These are phyloP conservation scores for Germaria angustata DNA, from an alignment of 2,888 invertebrate genomes.

Conservation along the genomic window DNA sequence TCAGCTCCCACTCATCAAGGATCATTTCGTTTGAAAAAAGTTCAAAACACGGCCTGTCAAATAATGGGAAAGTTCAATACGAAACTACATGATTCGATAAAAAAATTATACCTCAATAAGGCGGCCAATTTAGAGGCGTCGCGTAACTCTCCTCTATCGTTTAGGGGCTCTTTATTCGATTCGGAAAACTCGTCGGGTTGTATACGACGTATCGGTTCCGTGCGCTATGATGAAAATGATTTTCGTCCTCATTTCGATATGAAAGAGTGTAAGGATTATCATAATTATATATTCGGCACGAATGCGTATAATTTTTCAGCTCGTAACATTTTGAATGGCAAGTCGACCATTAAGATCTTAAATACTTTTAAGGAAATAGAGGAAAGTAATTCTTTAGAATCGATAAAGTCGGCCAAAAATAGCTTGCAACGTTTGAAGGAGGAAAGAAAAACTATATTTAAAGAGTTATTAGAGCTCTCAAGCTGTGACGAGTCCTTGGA, in stretches of 20 bases:
- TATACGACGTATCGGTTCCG: constrained; percentile 41
- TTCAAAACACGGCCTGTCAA: constrained; percentile 77
- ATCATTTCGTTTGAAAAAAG: constrained; percentile 75
- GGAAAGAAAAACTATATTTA: constrained; percentile 75
- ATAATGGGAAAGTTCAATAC: constrained; percentile 76
- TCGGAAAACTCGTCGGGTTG: constrained; percentile 67
- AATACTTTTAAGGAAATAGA: constrained; percentile 73
- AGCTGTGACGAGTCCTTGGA: constrained; percentile 79
- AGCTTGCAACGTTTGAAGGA: constrained; percentile 73
- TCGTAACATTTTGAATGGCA: constrained; percentile 76
- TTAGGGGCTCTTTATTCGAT: constrained; percentile 78
- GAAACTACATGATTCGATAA: constrained; percentile 74
- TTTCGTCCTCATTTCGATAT: constrained; percentile 73
- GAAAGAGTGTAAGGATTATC: constrained; percentile 56
- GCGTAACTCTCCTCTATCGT: constrained; percentile 78
- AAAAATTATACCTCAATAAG: constrained; percentile 67
- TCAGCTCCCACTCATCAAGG: constrained; percentile 70
- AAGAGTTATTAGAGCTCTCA: constrained; percentile 76
- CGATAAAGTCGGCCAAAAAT: constrained; percentile 68
- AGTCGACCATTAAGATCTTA: constrained; percentile 75
- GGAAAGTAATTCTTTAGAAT: constrained; percentile 63
- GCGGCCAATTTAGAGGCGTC: constrained; percentile 50
- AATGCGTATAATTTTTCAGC: constrained; percentile 76
- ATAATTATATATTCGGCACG: constrained; percentile 76
- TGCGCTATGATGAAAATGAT: constrained; percentile 74